Conservation (phyloP, 2,888 invertebrate species). For the Gymnoscelis rufifasciata region DNA sequence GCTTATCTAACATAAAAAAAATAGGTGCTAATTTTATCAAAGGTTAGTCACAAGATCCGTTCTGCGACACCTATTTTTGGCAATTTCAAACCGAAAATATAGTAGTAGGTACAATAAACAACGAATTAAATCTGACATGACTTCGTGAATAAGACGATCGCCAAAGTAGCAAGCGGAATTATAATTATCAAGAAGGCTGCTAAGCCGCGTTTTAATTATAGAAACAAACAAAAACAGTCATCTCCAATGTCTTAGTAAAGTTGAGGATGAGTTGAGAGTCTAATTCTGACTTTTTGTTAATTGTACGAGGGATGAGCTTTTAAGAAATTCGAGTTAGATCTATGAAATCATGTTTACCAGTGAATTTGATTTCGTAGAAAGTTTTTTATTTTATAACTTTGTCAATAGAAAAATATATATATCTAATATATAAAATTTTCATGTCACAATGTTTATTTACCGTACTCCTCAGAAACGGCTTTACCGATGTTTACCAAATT, state of each 20-base stretch:
- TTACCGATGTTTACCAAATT: too few species aligned
- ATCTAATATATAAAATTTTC: too few species aligned
- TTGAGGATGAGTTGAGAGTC: constrained; percentile 49
- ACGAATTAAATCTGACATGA: not conserved
- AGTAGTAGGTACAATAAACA: too few species aligned
- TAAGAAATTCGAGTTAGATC: not conserved
- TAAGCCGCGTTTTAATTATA: constrained; percentile 70
- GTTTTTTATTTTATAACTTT: too few species aligned
- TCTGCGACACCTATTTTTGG: too few species aligned
- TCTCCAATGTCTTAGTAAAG: constrained; percentile 57
- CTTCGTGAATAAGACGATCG: constrained; percentile 14
- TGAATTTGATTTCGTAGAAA: not conserved
- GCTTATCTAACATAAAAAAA: too few species aligned
- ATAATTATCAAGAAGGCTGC: constrained; percentile 63
- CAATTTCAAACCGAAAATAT: too few species aligned
- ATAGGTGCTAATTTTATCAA: too few species aligned
- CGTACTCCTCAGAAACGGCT: too few species aligned
- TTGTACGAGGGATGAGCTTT: constrained; percentile 26
- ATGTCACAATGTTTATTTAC: too few species aligned
- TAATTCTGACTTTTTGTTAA: constrained; percentile 51
- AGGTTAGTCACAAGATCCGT: too few species aligned
- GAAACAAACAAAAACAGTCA: constrained; percentile 69
- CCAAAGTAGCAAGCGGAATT: constrained; percentile 54
- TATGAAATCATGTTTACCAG: not conserved
- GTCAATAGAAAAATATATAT: too few species aligned